These are phyloP conservation scores for Porites evermanni DNA, from an alignment of 92 coral and sea anemone species.

Conservation along the genomic window DNA sequence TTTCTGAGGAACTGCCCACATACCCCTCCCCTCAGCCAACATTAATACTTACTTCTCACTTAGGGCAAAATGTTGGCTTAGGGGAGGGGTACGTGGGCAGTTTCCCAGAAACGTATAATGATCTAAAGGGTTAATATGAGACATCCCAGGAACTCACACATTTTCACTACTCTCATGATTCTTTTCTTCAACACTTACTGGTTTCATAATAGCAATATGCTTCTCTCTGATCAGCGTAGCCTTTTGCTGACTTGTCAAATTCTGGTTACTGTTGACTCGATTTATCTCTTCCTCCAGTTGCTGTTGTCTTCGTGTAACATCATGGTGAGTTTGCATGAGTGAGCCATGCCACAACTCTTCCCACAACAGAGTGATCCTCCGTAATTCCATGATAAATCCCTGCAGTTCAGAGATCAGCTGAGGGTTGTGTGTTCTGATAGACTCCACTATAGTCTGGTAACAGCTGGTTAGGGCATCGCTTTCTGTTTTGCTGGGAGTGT, in stretches of 20 bases:
- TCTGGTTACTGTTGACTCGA: conserved; percentile 87
- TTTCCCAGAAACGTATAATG: no score
- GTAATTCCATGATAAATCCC: conserved; percentile 89
- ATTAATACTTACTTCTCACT: no score
- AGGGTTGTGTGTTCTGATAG: conserved; percentile 85
- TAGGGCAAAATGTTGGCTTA: no score
- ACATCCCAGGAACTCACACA: no score
- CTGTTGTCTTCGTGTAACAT: conserved; percentile 88
- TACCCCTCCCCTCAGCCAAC: no score
- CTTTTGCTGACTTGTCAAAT: conserved; percentile 84
- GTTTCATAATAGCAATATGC: conserved; percentile 97
- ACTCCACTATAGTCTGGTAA: conserved; percentile 92
- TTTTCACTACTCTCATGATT: neutral
- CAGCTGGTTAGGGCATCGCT: conserved; percentile 83
- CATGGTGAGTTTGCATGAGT: conserved; percentile 95
- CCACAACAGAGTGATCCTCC: conserved; percentile 95
- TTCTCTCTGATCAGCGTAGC: conserved; percentile 88
- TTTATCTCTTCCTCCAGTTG: conserved; percentile 97
- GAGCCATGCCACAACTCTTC: conserved; percentile 99
- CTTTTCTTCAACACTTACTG: conserved; percentile 68
- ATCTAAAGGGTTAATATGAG: no score
- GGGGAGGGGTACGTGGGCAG: no score
- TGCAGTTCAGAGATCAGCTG: conserved; percentile 88
- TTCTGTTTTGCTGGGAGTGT: conserved; percentile 56
- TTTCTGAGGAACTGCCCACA: no score